Base-by-base conservation (phyloP, 1,140 invertebrate genomes). In the Macrobrachium nipponense region DNA sequence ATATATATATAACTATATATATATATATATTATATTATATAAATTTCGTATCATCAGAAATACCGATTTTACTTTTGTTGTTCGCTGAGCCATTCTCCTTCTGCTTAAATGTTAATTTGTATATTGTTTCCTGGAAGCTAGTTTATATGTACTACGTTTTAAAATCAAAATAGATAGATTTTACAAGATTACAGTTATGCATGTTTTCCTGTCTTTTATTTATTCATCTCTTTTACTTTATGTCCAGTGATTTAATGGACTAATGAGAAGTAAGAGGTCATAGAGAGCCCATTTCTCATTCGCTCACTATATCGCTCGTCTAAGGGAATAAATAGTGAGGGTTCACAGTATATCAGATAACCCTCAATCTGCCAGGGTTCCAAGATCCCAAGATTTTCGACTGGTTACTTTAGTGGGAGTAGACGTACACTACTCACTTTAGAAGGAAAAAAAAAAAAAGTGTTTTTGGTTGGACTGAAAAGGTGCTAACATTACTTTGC, bases 351-450 rank as follows among this genome's bases (percentile, higher is more conserved):
- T 72, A 62, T 79, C 59, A 79, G 62, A 43, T 23, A 76, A 75
- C 61, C 82, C 61, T 58, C 64, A 23, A 77, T 73, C 77, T 83
- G 75, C 73, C 82, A 77, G 72, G 82, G 61, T 64, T 76, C 61
- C 18, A 64, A 59, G 64, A 43, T 76, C 82, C 82, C 68, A 15
- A 60, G 51, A 20, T 79, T 83, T 43, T 83, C 60, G 64, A 58
- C 8, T 60, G 23, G 27, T 76, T 59, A 15, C 5, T 66, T 60
- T 23, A 51, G 73, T 59, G 44, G 82, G 43, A 76, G 60, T 58
- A n/a, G 20, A 51, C 27, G 10, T 79, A 79, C 59, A 23, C 36
- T 70, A 70, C 68, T 70, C 68, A 43, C 6, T 70, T 17, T 70
- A 14, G 20, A 23, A 23, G 12, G 51, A 51, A 51, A 51, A 51